A percentile compares a stretch with the other conserved stretches of the same genome.
Conservation (phyloP, 2,113 vertebrate genomes). For the Coturnix japonica region DNA sequence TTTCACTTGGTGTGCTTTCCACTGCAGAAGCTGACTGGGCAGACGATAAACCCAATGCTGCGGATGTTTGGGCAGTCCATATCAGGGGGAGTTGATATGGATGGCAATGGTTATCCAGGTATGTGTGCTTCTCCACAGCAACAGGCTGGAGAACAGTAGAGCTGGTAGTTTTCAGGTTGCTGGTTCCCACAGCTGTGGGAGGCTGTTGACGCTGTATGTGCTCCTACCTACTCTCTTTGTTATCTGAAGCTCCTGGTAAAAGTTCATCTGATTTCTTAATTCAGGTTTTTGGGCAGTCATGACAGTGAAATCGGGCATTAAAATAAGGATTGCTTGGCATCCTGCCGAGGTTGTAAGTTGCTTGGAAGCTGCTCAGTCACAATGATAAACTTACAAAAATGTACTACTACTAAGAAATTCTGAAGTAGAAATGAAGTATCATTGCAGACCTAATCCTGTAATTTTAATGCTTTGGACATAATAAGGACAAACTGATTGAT, state of each 20-base stretch:
- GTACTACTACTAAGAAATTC: not conserved
- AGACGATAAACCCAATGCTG: conserved; percentile 83
- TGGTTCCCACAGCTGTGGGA: not conserved
- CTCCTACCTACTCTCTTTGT: not conserved
- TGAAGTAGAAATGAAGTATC: not conserved
- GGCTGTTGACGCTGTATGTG: not conserved
- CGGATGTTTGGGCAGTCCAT: conserved; percentile 98
- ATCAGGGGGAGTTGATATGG: conserved; percentile 96
- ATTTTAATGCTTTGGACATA: not conserved
- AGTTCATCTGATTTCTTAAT: not conserved
- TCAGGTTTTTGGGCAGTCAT: not conserved
- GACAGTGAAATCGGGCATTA: not conserved
- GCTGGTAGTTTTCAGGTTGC: not conserved
- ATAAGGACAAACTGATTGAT: not conserved
- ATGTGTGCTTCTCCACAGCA: not conserved
- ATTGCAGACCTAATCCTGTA: not conserved
- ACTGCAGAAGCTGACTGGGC: conserved; percentile 89
- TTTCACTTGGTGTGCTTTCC: conserved; percentile 30
- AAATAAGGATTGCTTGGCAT: not conserved
- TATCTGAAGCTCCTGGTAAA: not conserved
- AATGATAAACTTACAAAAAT: not conserved
- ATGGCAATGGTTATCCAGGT: conserved; percentile 96
- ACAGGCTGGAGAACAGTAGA: not conserved
- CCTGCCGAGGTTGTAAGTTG: not conserved
- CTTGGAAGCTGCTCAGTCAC: not conserved